Conservation (phyloP, 1,140 invertebrate species). For the Papilio xuthus region DNA sequence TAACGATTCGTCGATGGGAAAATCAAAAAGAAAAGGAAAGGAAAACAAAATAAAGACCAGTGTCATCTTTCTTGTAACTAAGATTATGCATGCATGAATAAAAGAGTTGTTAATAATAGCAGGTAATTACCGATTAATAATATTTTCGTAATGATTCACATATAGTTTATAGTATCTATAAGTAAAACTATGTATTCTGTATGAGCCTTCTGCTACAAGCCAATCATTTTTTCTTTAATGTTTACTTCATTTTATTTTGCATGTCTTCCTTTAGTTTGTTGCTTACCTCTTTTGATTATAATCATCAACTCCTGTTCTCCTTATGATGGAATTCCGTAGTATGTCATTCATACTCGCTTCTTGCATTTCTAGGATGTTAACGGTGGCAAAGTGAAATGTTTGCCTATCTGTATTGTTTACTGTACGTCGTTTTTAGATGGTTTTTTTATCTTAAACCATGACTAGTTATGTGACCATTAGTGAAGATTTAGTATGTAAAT, state of each 20-base stretch:
- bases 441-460: no score
- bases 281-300: background rate
- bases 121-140: background rate
- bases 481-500: no score
- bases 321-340: background rate
- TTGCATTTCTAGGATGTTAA: background rate
- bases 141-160: background rate
- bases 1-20: constrained; percentile 60
- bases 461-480: no score
- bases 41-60: constrained; percentile 16
- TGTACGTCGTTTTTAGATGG: background rate
- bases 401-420: background rate
- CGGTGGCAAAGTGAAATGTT: background rate
- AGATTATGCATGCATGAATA: background rate
- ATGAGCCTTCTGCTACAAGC: background rate
- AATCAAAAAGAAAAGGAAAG: constrained; percentile 2
- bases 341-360: background rate
- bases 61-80: background rate
- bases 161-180: background rate
- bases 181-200: background rate
- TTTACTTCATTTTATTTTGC: background rate
- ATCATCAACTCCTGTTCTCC: background rate
- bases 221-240: background rate
- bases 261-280: background rate
- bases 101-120: background rate